Conservation (phyloP, 2,113 vertebrate genomes). For the Poeciliopsis occidentalis region DNA sequence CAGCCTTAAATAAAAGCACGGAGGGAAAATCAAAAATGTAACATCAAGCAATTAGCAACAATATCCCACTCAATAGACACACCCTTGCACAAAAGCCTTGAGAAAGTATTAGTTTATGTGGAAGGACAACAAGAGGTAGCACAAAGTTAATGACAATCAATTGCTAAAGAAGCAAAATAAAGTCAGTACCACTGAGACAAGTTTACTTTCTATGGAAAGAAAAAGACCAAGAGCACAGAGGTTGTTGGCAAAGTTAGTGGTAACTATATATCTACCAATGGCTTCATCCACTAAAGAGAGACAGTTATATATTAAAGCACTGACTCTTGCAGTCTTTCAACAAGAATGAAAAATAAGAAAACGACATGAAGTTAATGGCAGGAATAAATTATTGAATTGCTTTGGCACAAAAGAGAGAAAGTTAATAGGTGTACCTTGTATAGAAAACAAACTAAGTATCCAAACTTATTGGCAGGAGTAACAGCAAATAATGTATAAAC, state of each 20-base stretch:
- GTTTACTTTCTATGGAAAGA: background rate
- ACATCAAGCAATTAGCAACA: background rate
- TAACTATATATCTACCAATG: too few relatives aligned
- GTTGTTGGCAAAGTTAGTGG: too few relatives aligned
- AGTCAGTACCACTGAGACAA: background rate
- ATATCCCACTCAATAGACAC: background rate
- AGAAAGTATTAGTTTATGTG: background rate
- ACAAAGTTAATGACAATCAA: background rate
- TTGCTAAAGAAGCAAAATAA: background rate
- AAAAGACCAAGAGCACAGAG: background rate
- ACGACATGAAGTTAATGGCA: too few relatives aligned
- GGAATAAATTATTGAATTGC: too few relatives aligned
- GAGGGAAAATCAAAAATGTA: background rate
- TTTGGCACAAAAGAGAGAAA: too few relatives aligned
- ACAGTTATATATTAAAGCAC: too few relatives aligned
- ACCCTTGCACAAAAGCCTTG: background rate
- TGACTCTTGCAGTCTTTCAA: too few relatives aligned
- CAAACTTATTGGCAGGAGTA: background rate
- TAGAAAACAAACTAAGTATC: too few relatives aligned
- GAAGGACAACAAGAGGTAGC: background rate
- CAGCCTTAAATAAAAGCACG: too few relatives aligned
- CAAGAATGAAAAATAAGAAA: too few relatives aligned
- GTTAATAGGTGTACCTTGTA: too few relatives aligned
- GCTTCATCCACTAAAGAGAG: too few relatives aligned
- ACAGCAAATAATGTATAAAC: background rate